phyloP scores from a whole-genome alignment of 2,888 invertebrate species.

The Pomacea canaliculata region DNA sequence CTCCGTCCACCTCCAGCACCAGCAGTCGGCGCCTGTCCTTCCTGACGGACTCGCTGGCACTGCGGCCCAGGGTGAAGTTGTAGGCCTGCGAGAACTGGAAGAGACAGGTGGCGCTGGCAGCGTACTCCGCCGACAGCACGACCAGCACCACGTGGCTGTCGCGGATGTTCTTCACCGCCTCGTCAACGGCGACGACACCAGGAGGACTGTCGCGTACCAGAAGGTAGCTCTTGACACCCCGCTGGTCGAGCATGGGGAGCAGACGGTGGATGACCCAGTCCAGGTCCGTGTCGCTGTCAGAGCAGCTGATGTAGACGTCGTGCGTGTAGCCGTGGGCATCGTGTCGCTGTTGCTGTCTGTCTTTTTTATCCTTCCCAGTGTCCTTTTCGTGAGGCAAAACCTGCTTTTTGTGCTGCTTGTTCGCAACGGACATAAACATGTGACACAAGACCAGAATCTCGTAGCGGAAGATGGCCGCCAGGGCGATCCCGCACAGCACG shows the following conservation, averaged over 20 bases:
- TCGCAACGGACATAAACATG: background rate
- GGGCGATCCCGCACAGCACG: background rate
- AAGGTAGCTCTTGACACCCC: background rate
- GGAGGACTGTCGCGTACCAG: constrained; percentile 3
- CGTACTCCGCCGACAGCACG: constrained; percentile 8
- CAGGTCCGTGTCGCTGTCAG: constrained; percentile 5
- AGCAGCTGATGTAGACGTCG: constrained; percentile 17
- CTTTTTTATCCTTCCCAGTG: too few species aligned
- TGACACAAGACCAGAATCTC: constrained; percentile 5
- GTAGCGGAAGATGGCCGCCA: constrained; percentile 11
- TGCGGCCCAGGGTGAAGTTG: constrained; percentile 6
- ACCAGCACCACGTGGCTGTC: constrained; percentile 13
- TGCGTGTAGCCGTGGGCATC: background rate
- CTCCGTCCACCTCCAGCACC: background rate
- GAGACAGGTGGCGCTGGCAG: constrained; percentile 4
- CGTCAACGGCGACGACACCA: constrained; percentile 15
- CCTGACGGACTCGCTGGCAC: background rate
- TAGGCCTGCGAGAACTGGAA: constrained; percentile 18
- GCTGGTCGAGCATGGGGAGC: background rate
- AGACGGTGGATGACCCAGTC: constrained; percentile 8
- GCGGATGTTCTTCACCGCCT: constrained; percentile 1
- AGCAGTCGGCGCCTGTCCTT: background rate
- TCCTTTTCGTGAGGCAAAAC: too few species aligned
- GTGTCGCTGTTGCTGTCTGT: too few species aligned
- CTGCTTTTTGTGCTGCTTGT: background rate